Conservation (phyloP, 1,140 invertebrate species). For the Maniola jurtina region DNA sequence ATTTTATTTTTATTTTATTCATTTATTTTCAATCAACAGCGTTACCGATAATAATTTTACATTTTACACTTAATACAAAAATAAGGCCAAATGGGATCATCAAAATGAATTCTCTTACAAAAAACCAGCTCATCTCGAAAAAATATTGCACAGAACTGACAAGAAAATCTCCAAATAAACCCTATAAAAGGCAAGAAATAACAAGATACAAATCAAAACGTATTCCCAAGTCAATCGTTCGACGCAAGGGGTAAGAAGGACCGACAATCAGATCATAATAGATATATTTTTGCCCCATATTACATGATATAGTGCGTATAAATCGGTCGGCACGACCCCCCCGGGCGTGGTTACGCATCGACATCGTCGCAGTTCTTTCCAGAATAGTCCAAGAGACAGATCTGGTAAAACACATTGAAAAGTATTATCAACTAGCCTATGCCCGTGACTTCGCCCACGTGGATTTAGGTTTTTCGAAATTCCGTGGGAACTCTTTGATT, state of each 20-base stretch:
- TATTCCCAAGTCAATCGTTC: constrained; percentile 19
- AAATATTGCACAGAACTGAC: not conserved
- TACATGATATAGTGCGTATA: constrained; percentile 30
- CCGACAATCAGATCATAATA: constrained; percentile 19
- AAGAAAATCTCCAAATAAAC: constrained; percentile 9
- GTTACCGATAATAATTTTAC: too few relatives aligned
- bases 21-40: too few relatives aligned
- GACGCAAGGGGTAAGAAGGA: constrained; percentile 18
- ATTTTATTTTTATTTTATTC: too few relatives aligned
- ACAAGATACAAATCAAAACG: constrained; percentile 18
- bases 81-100: too few relatives aligned
- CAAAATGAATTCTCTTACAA: not conserved
- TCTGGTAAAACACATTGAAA: not conserved
- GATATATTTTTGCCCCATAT: constrained; percentile 21
- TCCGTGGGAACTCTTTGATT: too few relatives aligned
- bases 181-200: constrained; percentile 12
- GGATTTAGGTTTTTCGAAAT: too few relatives aligned
- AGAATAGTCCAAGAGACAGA: constrained; percentile 3
- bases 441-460: too few relatives aligned
- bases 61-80: too few relatives aligned
- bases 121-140: not conserved
- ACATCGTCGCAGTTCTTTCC: constrained; percentile 17
- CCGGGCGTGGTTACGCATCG: constrained; percentile 26
- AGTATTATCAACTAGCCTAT: not conserved
- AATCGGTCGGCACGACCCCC: constrained; percentile 26